Evolutionary conservation across 2,113 vertebrate genomes (phyloP), one percentile per base, ranked within the genome.

Genomic region (Microcebus ravelobensis): DNA sequence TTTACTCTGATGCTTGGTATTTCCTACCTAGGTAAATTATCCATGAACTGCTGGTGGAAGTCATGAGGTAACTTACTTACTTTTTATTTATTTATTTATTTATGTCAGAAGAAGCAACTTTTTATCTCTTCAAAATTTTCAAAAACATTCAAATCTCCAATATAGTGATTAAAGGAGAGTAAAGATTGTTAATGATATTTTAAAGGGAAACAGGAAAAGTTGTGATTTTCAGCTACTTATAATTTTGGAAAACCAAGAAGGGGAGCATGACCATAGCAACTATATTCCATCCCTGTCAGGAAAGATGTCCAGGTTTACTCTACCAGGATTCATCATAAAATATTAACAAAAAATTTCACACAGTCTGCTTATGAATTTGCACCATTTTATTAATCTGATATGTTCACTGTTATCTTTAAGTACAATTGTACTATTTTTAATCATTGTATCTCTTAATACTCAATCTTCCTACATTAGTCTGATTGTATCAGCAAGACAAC

Each of bases 281-380:
- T 5, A 45, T 20, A 18, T 2, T 39, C 3, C 4, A 59, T 14
- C 23, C 1, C 9, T 18, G 5, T 1, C 31, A 67, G 25, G 2
- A 34, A 80, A 36, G 42, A 20, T 21, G n/a, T 80, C 2, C 20
- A 55, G 18, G 9, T 73, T 36, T 71, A 31, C 18, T 71, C 36
- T 4, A 10, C 8, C 12, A 1, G 34, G 27, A 52, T 27, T 27
- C 18, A 42, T 45, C 20, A 8, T n/a, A n/a, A 59, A 27, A 45
- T 11, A n/a, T 15, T 68, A 48, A 34, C 6, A 39, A 13, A 57
- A 48, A 67, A 27, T 48, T 12, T 45, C 8, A n/a, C 13, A 10
- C 5, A 13, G 0, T 61, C 55, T 83, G 21, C 29, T 91, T 45
- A 71, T 31, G 14, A 81, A 45, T 71, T 84, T 36, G 39, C 3